Evolutionary conservation across 2,113 vertebrate species (phyloP).

Genomic region (Epinephelus lanceolatus): DNA sequence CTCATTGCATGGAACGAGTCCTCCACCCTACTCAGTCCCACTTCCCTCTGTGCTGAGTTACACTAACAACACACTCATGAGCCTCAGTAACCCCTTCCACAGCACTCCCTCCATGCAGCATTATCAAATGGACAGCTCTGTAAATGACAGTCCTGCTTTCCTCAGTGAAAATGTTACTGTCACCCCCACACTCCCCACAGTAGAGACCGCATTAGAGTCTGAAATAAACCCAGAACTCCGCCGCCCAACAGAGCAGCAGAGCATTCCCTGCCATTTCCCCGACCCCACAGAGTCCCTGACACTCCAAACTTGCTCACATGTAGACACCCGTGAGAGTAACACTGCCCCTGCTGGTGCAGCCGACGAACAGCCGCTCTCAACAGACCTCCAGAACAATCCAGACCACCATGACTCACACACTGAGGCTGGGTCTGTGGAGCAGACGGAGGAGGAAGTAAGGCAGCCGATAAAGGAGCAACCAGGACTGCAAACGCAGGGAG

Average conservation of each 20-base stretch:
- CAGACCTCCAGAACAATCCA: constrained; percentile 88
- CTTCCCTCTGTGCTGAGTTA: constrained; percentile 92
- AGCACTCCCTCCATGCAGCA: constrained; percentile 85
- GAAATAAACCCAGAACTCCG: constrained; percentile 77
- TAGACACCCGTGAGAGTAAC: constrained; percentile 82
- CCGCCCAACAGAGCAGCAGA: constrained; percentile 70
- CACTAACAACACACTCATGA: constrained; percentile 87
- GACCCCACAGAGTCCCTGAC: constrained; percentile 84
- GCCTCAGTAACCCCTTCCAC: constrained; percentile 87
- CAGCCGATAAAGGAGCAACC: neutral
- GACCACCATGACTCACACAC: constrained; percentile 86
- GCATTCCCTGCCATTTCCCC: constrained; percentile 84
- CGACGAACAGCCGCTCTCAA: constrained; percentile 82
- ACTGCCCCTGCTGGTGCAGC: constrained; percentile 85
- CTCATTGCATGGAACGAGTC: constrained; percentile 83
- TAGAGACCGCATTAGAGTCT: constrained; percentile 47
- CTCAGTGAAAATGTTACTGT: constrained; percentile 18
- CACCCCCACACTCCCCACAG: constrained; percentile 59
- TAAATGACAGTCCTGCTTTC: constrained; percentile 34
- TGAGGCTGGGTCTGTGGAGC: constrained; percentile 25
- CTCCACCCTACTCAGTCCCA: constrained; percentile 82
- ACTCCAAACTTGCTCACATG: constrained; percentile 80
- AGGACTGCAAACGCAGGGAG: constrained; percentile 7
- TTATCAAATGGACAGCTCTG: constrained; percentile 87
- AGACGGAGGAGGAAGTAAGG: constrained; percentile 3